Evolutionary conservation across 37 sponge, comb jelly and placozoan species (phyloP), one percentile per base, ranked within the genome.

Genomic region (Halisarca cf. caerulea): DNA sequence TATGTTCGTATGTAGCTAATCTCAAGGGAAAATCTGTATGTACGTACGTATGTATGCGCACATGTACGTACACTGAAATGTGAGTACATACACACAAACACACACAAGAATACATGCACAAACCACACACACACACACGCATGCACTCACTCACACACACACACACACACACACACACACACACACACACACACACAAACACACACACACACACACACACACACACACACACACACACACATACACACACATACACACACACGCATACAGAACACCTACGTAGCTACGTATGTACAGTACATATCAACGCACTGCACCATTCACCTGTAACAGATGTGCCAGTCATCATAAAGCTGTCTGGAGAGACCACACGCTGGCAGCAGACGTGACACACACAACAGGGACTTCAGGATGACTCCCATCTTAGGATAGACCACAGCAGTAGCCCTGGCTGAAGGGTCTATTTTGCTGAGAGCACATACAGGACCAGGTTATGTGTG

Each of bases 351-450:
- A 20, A 75, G 82, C 15, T 80, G 66, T 9, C 89, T 61, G 7
- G 92, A 85, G 37, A 91, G 39, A 9, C 80, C 73, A 72, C 92
- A 93, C n/a, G 94, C 80, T 0, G 93, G 93, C 0, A 90, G 82
- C 79, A 85, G 71, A 27, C 96, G 68, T 2, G 89, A 77, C 66
- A 95, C 54, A 35, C 86, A 43, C 28, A 92, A 35, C 5, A 95
- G 81, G 17, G 94, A 92, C 70, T 83, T 92, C 11, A 95, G 74
- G 81, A 93, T 82, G 44, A 95, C 71, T 11, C 84, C 78, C 78
- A 95, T 83, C 15, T 91, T 84, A 59, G 89, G 88, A 39, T 95
- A 95, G 45, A 95, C 87, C 2, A 80, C 64, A 64, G 88, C 84
- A 17, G 87, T 66, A n/a, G 90, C 83, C 25, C 83, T 86, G 42